Evolutionary conservation across 2,888 invertebrate species (phyloP), one percentile per base, ranked within the genome.

Genomic region (Eudemis profundana): DNA sequence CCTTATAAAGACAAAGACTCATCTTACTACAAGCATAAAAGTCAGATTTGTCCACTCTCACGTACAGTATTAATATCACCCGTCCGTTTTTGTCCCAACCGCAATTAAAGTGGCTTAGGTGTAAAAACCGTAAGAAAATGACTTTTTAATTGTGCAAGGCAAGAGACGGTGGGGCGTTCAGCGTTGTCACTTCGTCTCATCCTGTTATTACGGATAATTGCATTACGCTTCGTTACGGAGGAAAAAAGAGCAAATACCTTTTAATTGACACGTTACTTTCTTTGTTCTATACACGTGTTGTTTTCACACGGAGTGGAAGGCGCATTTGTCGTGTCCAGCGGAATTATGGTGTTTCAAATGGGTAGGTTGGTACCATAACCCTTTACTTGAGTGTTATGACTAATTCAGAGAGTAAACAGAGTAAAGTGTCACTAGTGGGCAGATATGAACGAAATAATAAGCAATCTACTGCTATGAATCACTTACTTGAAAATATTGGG

Each of bases 171-270:
- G 71, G 83, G 82, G 83, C 85, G 84, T 81, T 73, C 73, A 76
- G 78, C 80, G 82, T 82, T 88, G 90, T 89, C 89, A 83, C 85
- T 83, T 83, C 82, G 78, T 84, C 84, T 86, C 91, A 89, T 92
- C 90, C 91, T 91, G 90, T 89, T 86, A 91, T 91, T 92, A 91
- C 87, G 81, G 77, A 85, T 92, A 92, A 92, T 92, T 91, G 90
- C 88, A 92, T 91, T 91, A 92, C 87, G 89, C 84, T 91, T 91
- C 89, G 91, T 91, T 90, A 92, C 90, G 79, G 84, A 77, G 81
- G 84, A 85, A 90, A 89, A 88, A 89, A 87, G 76, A 83, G 84
- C 84, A 85, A 88, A 86, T 83, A 83, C 79, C 81, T 89, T 57
- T 88, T 90, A 90, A 91, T 90, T 90, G 91, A 89, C 88, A 84